These are phyloP conservation scores for Rhinolophus sinicus DNA, from an alignment of 2,113 vertebrate genomes.

Conservation along the genomic window DNA sequence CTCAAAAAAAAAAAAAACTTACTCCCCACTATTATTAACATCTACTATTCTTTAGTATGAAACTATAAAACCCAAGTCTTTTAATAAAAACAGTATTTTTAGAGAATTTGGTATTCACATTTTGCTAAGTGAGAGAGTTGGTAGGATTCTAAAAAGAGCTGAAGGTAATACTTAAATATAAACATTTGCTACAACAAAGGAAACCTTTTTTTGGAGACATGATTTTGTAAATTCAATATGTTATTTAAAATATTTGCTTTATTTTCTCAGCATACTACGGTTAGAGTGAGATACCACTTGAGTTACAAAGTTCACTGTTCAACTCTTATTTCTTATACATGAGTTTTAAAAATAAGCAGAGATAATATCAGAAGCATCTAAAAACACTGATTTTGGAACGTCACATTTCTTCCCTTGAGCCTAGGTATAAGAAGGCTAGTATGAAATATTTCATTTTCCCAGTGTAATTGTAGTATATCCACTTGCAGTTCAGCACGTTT, in stretches of 20 bases:
- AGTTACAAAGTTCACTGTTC: constrained; percentile 45
- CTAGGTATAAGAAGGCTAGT: not conserved
- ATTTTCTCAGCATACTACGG: not conserved
- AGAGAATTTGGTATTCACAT: constrained; percentile 29
- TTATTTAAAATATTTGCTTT: constrained; percentile 50
- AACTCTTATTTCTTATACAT: constrained; percentile 27
- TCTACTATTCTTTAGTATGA: constrained; percentile 64
- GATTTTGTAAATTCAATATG: constrained; percentile 8
- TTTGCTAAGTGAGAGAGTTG: constrained; percentile 35
- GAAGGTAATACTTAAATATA: constrained; percentile 16
- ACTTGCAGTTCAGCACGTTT: constrained; percentile 5
- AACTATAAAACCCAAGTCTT: constrained; percentile 71
- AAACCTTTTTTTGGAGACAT: constrained; percentile 9
- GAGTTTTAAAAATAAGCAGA: constrained; percentile 54
- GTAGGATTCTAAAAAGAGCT: constrained; percentile 29
- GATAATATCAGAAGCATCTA: not conserved
- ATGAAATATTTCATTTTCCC: constrained; percentile 11
- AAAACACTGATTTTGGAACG: not conserved
- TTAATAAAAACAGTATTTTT: constrained; percentile 63
- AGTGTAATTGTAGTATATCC: not conserved
- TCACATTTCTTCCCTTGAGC: not conserved
- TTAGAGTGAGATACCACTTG: constrained; percentile 38
- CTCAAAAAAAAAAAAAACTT: constrained; percentile 81
- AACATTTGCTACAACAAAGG: constrained; percentile 29
- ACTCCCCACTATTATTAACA: constrained; percentile 76